phyloP scores from a whole-genome alignment of 2,888 invertebrate species.

The Meloe dianella region DNA sequence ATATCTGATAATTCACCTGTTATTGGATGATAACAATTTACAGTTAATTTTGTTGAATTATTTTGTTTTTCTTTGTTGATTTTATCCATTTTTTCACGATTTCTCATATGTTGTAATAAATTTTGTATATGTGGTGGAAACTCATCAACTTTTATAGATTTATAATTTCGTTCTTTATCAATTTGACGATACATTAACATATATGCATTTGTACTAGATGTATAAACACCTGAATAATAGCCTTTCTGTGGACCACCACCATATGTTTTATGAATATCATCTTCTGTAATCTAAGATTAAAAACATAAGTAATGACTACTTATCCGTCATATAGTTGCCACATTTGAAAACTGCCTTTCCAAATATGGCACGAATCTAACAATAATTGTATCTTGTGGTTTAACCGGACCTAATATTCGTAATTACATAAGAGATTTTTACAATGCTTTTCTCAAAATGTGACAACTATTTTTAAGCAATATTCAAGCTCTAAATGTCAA shows the following conservation, averaged over 20 bases:
- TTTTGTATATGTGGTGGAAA: conserved; percentile 77
- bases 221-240: conserved; percentile 76
- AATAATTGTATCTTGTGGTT: too few relatives aligned
- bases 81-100: conserved; percentile 70
- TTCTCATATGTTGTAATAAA: conserved; percentile 68
- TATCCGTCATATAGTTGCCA: too few relatives aligned
- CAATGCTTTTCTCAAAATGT: too few relatives aligned
- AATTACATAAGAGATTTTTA: too few relatives aligned
- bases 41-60: conserved; percentile 67
- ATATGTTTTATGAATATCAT: conserved; percentile 83
- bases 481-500: too few relatives aligned
- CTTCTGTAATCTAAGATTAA: conserved; percentile 69
- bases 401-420: too few relatives aligned
- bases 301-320: background rate
- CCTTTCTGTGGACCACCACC: conserved; percentile 73
- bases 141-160: conserved; percentile 69
- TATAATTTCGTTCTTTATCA: conserved; percentile 67
- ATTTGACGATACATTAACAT: conserved; percentile 90
- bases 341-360: too few relatives aligned
- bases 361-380: too few relatives aligned
- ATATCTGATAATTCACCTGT: conserved; percentile 63
- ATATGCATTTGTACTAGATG: conserved; percentile 86
- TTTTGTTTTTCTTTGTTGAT: conserved; percentile 66
- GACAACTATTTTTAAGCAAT: too few relatives aligned
- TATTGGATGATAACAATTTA: conserved; percentile 69